Evolutionary conservation across 2,888 invertebrate species (phyloP), one percentile per base, ranked within the genome.

Genomic region (Lacanobia wlatinum): DNA sequence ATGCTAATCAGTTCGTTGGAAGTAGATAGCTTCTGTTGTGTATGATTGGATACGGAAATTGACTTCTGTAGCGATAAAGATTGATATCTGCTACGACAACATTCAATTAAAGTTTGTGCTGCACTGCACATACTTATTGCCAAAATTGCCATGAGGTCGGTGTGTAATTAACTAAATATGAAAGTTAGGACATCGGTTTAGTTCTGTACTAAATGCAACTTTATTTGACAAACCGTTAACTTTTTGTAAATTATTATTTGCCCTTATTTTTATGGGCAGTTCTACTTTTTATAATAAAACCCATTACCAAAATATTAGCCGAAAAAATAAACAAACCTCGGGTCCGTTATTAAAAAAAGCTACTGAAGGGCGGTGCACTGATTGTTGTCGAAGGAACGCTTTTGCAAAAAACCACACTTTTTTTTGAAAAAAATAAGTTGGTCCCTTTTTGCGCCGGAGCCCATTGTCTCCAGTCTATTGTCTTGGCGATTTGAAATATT

Each of bases 381-480:
- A 93, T 94, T 94, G 94, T 94, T 91, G 92, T 93, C 92, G 93
- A 91, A 90, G 89, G 91, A 90, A 88, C 89, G 87, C 89, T 89
- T 91, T 92, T 88, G 93, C 93, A 94, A 95, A 96, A 95, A 96
- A 95, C 85, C 87, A 86, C 82, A 77, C 86, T 89, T 91, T 93
- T 93, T 92, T 90, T 82, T 82, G 86, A 87, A 91, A 88, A 93
- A 93, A 92, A 90, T 88, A 80, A 84, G 84, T 87, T 90, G 91
- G 91, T 90, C 93, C 93, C 93, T 94, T 95, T 94, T 95, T 94
- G 93, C 94, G 92, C 89, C 92, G 82, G 88, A 79, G 84, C 85
- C 95, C 95, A 96, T 96, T 96, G 96, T 96, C 94, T 95, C 89
- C 88, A 87, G 84, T 85, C 95, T 94, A 95, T 96, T 96, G 96